Conservation (phyloP, 2,113 vertebrate species). For the Crypturellus undulatus region DNA sequence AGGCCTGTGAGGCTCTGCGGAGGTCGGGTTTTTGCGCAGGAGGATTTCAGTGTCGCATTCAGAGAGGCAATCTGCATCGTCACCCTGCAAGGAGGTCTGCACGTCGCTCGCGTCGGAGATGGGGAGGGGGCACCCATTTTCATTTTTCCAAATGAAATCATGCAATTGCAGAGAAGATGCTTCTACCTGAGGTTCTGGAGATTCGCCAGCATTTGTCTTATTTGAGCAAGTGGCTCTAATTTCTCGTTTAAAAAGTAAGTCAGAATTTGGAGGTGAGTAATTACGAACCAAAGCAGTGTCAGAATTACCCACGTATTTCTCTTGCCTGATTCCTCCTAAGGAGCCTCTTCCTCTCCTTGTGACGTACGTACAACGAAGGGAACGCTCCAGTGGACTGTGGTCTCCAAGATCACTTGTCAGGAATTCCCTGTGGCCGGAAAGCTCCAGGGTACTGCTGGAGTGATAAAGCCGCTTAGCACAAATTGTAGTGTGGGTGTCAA, state of each 20-base stretch:
- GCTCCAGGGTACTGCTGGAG: slow-evolving; percentile 67
- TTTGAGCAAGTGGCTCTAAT: neutral
- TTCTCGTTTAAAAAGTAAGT: slow-evolving; percentile 15
- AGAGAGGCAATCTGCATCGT: slow-evolving; percentile 74
- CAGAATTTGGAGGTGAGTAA: neutral
- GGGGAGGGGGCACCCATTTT: neutral
- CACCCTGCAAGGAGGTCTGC: slow-evolving; percentile 62
- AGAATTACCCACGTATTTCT: neutral
- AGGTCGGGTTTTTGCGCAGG: slow-evolving; percentile 67
- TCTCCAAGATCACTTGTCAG: neutral
- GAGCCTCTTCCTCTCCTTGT: neutral
- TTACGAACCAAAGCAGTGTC: slow-evolving; percentile 3
- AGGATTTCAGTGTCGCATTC: slow-evolving; percentile 86
- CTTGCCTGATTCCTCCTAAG: neutral
- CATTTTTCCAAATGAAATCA: slow-evolving; percentile 41
- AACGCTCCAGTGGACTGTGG: neutral
- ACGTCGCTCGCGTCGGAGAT: slow-evolving; percentile 46
- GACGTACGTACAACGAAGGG: neutral
- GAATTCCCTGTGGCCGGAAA: slow-evolving; percentile 37
- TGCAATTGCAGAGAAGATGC: slow-evolving; percentile 24
- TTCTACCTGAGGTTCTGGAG: slow-evolving; percentile 5
- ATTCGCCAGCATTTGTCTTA: neutral
- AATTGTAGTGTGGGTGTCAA: slow-evolving; percentile 46
- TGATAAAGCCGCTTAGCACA: slow-evolving; percentile 46
- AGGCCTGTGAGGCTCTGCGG: slow-evolving; percentile 1